phyloP scores from a whole-genome alignment of 2,888 invertebrate genomes.

The Odontocolon sp. region DNA sequence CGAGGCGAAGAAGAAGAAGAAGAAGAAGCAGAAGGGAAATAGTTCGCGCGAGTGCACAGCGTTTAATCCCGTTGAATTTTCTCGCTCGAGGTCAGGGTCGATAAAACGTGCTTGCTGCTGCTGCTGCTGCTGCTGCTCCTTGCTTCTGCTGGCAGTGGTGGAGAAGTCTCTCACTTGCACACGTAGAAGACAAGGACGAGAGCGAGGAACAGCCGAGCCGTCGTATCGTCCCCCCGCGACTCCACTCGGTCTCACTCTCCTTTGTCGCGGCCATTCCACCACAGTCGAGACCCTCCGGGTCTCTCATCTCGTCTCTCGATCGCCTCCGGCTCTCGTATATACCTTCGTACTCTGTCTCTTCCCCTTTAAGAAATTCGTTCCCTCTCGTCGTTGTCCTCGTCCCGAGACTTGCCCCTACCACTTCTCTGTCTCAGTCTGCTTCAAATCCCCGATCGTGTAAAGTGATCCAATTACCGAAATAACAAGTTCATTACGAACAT shows the following conservation, averaged over 20 bases:
- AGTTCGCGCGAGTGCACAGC: slow-evolving; percentile 42
- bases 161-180: slow-evolving; percentile 13
- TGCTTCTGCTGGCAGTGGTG: slow-evolving; percentile 8
- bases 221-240: slow-evolving; percentile 42
- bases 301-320: slow-evolving; percentile 10
- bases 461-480: slow-evolving; percentile 53
- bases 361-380: slow-evolving; percentile 50
- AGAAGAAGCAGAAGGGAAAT: slow-evolving; percentile 9
- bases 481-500: slow-evolving; percentile 45
- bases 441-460: slow-evolving; percentile 25
- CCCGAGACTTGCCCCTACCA: not conserved
- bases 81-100: slow-evolving; percentile 62
- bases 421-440: slow-evolving; percentile 4
- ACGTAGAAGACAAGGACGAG: not conserved
- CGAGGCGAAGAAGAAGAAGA: slow-evolving; percentile 25
- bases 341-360: slow-evolving; percentile 34
- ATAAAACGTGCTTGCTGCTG: slow-evolving; percentile 60
- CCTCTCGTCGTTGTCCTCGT: slow-evolving; percentile 13
- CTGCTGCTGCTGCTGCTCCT: slow-evolving; percentile 15
- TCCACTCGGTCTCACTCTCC: slow-evolving; percentile 38
- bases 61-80: slow-evolving; percentile 60
- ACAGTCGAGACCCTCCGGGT: slow-evolving; percentile 31
- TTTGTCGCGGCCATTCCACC: slow-evolving; percentile 53
- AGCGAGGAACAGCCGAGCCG: slow-evolving; percentile 30
- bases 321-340: slow-evolving; percentile 53